Conservation (phyloP, 2,888 invertebrate genomes). For the Standfussiana lucernea region DNA sequence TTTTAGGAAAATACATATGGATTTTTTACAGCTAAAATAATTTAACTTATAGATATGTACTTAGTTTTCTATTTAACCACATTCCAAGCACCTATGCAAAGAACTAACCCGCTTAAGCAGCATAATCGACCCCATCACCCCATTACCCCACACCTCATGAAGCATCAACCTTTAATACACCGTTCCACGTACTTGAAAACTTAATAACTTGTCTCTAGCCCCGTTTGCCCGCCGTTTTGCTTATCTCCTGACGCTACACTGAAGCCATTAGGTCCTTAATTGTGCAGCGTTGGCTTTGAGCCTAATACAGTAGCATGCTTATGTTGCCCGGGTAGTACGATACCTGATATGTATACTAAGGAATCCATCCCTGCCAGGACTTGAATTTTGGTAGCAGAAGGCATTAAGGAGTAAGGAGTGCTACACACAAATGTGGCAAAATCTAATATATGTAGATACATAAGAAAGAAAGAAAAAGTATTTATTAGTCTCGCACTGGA, state of each 20-base stretch:
- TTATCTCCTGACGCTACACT: slow-evolving; percentile 66
- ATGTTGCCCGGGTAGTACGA: slow-evolving; percentile 38
- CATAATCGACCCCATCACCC: slow-evolving; percentile 14
- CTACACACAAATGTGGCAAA: not conserved
- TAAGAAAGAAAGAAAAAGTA: no score
- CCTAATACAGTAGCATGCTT: slow-evolving; percentile 75
- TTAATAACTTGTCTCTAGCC: slow-evolving; percentile 53
- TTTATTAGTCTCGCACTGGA: no score
- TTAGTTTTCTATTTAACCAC: no score
- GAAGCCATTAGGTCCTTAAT: slow-evolving; percentile 75
- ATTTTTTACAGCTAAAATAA: no score
- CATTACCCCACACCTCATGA: slow-evolving; percentile 9
- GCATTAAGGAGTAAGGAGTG: not conserved
- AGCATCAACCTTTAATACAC: slow-evolving; percentile 35
- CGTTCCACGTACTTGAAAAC: slow-evolving; percentile 30
- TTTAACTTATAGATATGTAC: no score
- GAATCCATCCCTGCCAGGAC: slow-evolving; percentile 40
- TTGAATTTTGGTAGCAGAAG: slow-evolving; percentile 25
- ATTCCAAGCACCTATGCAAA: not conserved
- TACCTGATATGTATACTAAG: slow-evolving; percentile 59
- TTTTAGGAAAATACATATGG: no score
- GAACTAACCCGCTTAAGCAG: not conserved
- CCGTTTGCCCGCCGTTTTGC: slow-evolving; percentile 56
- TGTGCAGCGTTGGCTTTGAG: slow-evolving; percentile 76
- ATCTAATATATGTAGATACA: not conserved